phyloP scores from a whole-genome alignment of 2,888 invertebrate species.

The Colostygia pectinataria region DNA sequence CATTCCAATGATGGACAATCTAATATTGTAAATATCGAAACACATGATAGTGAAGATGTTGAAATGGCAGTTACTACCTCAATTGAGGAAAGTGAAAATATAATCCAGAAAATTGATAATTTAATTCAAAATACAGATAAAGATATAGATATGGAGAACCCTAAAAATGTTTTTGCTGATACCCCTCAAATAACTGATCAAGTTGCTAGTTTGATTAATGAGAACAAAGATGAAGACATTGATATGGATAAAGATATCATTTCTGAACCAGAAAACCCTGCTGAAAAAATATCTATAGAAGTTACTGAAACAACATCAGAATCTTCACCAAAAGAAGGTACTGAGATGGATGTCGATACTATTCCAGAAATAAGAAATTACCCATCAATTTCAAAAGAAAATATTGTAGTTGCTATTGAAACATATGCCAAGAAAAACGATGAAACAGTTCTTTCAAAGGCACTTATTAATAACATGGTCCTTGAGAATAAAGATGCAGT shows the following conservation, averaged over 20 bases:
- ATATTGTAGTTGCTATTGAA: neutral
- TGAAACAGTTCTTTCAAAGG: neutral
- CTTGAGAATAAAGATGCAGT: slow-evolving; percentile 4
- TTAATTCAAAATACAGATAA: slow-evolving; percentile 2
- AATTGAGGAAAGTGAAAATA: slow-evolving; percentile 3
- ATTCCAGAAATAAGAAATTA: neutral
- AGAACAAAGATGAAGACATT: neutral
- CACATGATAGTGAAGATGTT: neutral
- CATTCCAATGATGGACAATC: no score
- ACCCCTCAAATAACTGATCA: neutral
- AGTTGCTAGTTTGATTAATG: neutral
- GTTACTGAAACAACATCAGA: neutral
- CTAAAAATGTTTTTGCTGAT: neutral
- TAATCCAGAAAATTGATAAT: slow-evolving; percentile 3
- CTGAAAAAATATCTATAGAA: neutral
- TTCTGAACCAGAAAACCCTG: neutral
- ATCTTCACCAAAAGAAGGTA: slow-evolving; percentile 8
- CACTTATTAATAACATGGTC: neutral
- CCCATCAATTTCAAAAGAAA: neutral
- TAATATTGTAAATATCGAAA: neutral
- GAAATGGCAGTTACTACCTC: neutral
- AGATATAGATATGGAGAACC: neutral
- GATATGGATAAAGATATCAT: neutral
- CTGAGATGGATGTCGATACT: slow-evolving; percentile 8
- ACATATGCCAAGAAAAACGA: neutral